Evolutionary conservation across 2,113 vertebrate species (phyloP).

Genomic region (Picathartes gymnocephalus): DNA sequence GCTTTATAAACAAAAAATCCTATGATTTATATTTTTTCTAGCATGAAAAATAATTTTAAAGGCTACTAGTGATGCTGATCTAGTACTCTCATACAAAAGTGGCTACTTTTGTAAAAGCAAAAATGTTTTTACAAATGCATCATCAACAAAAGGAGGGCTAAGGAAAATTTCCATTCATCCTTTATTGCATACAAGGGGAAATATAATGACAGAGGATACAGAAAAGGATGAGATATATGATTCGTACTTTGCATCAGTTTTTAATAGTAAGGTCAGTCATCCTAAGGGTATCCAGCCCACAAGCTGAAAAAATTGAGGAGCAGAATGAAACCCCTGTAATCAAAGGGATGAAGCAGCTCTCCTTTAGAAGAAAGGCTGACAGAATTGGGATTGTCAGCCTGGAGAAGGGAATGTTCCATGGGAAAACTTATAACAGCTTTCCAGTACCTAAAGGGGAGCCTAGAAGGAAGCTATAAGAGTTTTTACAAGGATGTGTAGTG

Average conservation of each 20-base stretch:
- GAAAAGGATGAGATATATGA: neutral
- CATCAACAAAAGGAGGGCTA: neutral
- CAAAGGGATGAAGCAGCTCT: neutral
- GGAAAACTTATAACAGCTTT: neutral
- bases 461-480: neutral
- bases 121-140: neutral
- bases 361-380: neutral
- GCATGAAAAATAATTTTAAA: neutral
- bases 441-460: neutral
- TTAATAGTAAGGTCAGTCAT: neutral
- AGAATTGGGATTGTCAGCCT: neutral
- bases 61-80: neutral
- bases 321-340: neutral
- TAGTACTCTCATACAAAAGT: neutral
- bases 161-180: neutral
- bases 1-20: neutral
- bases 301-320: neutral
- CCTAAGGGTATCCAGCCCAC: neutral
- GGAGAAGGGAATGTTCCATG: neutral
- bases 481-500: neutral
- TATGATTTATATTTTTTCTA: neutral
- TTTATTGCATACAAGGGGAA: neutral
- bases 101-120: neutral
- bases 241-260: neutral
- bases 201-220: neutral